Conservation (phyloP, 2,888 invertebrate genomes). For the Helicoverpa assulta region DNA sequence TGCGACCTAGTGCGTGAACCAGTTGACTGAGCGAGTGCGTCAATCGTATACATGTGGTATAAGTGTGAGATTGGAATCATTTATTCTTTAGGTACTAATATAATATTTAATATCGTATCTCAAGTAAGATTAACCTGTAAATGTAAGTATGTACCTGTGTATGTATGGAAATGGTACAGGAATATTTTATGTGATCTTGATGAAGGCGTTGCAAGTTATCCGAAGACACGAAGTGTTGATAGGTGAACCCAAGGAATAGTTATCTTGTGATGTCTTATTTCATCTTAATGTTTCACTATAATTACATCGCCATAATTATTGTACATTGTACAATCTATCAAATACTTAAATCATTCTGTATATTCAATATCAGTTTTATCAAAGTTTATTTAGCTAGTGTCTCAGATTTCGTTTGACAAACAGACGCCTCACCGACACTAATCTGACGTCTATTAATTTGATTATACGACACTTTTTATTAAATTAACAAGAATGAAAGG, state of each 20-base stretch:
- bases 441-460: slow-evolving; percentile 70
- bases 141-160: no score
- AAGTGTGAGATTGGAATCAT: neutral
- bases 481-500: slow-evolving; percentile 68
- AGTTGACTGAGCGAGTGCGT: slow-evolving; percentile 6
- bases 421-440: slow-evolving; percentile 25
- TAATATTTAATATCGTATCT: no score
- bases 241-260: no score
- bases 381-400: neutral
- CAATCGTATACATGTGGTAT: slow-evolving; percentile 7
- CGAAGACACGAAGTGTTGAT: no score
- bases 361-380: neutral
- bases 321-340: neutral
- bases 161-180: no score
- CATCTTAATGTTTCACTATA: no score
- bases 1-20: slow-evolving; percentile 8
- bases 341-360: neutral
- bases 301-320: no score
- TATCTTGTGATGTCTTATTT: no score
- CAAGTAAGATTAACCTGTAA: no score
- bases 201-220: no score
- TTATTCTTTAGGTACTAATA: no score
- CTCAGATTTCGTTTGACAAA: neutral
- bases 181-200: no score
- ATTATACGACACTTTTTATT: slow-evolving; percentile 70